Percentiles rank a stretch among this genome's conserved stretches.
Conservation (phyloP, 1,140 invertebrate genomes). For the Stenopsyche tienmushanensis region DNA sequence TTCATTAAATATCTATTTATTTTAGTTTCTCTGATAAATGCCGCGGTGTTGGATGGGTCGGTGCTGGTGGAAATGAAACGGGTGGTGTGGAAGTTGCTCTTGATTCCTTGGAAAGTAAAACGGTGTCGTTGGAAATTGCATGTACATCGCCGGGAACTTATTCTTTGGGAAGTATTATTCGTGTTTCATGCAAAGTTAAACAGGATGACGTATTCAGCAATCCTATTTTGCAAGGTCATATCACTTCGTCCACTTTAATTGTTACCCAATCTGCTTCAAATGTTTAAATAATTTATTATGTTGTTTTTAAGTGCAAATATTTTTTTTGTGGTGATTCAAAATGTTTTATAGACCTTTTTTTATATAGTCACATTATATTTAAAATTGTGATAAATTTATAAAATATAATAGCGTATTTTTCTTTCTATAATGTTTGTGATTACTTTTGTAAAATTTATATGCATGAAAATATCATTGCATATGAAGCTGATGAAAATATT, state of each 20-base stretch:
- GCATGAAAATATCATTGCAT: too few relatives aligned
- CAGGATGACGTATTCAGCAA: slow-evolving; percentile 22
- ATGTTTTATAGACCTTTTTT: neutral
- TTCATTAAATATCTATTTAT: slow-evolving; percentile 9
- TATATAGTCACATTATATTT: neutral
- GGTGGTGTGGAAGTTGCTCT: slow-evolving; percentile 48
- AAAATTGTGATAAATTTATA: too few relatives aligned
- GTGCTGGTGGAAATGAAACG: slow-evolving; percentile 40
- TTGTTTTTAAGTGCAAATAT: neutral
- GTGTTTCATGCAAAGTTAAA: slow-evolving; percentile 27
- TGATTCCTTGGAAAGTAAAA: slow-evolving; percentile 46
- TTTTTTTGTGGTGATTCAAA: neutral
- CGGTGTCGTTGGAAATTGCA: slow-evolving; percentile 46
- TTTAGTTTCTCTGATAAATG: slow-evolving; percentile 31
- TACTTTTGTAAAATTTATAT: too few relatives aligned
- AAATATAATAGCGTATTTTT: too few relatives aligned
- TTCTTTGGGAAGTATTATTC: slow-evolving; percentile 46
- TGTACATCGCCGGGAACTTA: slow-evolving; percentile 52
- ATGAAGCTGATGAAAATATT: too few relatives aligned
- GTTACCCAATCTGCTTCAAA: slow-evolving; percentile 44
- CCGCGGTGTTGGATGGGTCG: slow-evolving; percentile 43
- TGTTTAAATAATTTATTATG: too few relatives aligned
- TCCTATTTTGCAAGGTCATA: slow-evolving; percentile 44
- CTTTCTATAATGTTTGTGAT: too few relatives aligned
- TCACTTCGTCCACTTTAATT: slow-evolving; percentile 49